phyloP scores from a whole-genome alignment of 2,888 invertebrate genomes.

The Gisinianus flammeolus region DNA sequence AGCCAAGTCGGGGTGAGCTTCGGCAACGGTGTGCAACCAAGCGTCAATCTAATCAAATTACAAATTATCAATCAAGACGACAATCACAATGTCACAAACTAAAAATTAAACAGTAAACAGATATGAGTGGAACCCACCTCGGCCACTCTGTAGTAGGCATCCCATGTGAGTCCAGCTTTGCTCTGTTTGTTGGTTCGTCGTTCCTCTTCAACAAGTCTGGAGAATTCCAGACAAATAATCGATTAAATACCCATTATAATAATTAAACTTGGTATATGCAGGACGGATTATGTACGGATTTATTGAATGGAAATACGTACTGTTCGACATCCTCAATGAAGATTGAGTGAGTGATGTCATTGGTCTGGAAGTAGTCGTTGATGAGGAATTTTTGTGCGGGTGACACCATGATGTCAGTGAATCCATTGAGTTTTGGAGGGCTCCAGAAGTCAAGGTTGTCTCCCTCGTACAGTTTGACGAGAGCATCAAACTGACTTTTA shows the following conservation, averaged over 20 bases:
- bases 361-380: conserved; percentile 38
- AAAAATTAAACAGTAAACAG: background rate
- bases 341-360: conserved; percentile 45
- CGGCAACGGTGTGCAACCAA: conserved; percentile 54
- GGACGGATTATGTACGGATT: background rate
- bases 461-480: conserved; percentile 45
- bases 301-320: conserved; percentile 20
- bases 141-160: conserved; percentile 2
- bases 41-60: conserved; percentile 49
- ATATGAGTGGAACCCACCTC: background rate
- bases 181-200: background rate
- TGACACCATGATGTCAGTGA: conserved; percentile 22
- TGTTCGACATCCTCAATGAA: conserved; percentile 46
- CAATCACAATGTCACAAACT: background rate
- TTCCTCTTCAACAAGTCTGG: conserved; percentile 1
- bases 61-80: background rate
- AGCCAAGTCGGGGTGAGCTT: conserved; percentile 52
- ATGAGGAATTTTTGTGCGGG: conserved; percentile 67
- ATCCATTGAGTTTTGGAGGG: background rate
- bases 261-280: background rate
- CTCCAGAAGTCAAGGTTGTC: conserved; percentile 34
- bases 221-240: background rate
- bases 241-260: background rate
- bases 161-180: conserved; percentile 20
- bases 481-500: conserved; percentile 37